Base-by-base conservation (phyloP, 2,797 vertebrate genomes). In the Sarcophilus harrisii region DNA sequence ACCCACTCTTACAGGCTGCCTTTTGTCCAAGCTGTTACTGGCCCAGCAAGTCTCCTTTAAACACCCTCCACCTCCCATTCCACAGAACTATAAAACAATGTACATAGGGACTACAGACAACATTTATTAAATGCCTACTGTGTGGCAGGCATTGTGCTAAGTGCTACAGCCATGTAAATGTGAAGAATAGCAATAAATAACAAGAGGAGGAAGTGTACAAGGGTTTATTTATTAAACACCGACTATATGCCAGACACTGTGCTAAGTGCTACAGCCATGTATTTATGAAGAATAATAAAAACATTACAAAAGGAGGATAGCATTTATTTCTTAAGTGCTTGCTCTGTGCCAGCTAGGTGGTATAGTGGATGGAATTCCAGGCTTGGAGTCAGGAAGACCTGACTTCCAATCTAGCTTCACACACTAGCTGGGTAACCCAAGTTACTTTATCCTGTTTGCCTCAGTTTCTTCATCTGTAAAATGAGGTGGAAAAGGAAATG, bases 11-110 rank as follows among this genome's bases (percentile, higher is more conserved):
- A 38, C 29, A 30, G 89, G 5, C 24, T 66, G 24, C 91, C 92
- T 96, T 96, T 54, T 58, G 45, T 90, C 57, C 29, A 92, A 94
- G 54, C 16, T 95, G 94, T 52, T 92, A 54, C n/a, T 90, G 94
- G 87, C 87, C 91, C 92, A 55, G 45, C 5, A 6, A 81, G 24
- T 87, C 73, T 87, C 60, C 58, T 94, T 93, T 18, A 24, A 21
- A 87, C n/a, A 32, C 66, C 24, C 73, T 90, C 52, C 54, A 49
- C 4, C 2, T 55, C 73, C 24, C 10, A 12, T 38, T 16, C 18
- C 16, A 2, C n/a, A 38, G 16, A 73, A 45, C 18, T 10, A 21
- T 10, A n/a, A 45, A 81, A 45, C 66, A 45, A 45, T 3, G 9
- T 38, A 45, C 38, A 24, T 21, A 81, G 73, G n/a, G 18, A 38